These are phyloP conservation scores for Mus minutoides DNA, from an alignment of 2,797 vertebrate genomes.

Conservation along the genomic window DNA sequence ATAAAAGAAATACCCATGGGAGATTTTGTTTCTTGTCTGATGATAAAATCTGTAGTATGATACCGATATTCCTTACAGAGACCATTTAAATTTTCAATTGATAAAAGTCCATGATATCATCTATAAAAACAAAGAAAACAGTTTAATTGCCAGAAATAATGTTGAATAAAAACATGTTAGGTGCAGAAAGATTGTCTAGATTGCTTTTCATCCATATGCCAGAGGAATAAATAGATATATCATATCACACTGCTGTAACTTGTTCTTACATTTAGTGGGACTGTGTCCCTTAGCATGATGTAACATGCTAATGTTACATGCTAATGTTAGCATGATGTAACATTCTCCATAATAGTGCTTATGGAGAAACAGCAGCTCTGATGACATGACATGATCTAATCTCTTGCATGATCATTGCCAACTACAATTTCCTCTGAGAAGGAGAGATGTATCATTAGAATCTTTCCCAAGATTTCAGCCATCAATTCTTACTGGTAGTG, in stretches of 20 bases:
- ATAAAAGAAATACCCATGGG: not conserved
- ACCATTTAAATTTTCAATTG: not conserved
- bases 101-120: not conserved
- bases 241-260: not conserved
- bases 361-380: not conserved
- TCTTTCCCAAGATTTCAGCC: not conserved
- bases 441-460: not conserved
- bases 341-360: too few species aligned
- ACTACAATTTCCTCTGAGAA: not conserved
- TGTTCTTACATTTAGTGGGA: not conserved
- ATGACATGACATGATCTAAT: not conserved
- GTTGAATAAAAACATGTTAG: not conserved
- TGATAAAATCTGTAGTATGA: not conserved
- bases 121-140: not conserved
- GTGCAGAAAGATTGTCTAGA: not conserved
- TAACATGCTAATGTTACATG: too few species aligned
- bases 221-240: not conserved
- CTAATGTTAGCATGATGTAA: not conserved
- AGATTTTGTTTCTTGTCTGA: not conserved
- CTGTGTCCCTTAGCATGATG: not conserved
- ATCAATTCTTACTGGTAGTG: not conserved
- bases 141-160: not conserved
- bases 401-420: not conserved
- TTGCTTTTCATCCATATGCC: not conserved
- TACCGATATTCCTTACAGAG: not conserved